phyloP scores from a whole-genome alignment of 92 coral and sea anemone genomes.

The Epizoanthus illoricatus region DNA sequence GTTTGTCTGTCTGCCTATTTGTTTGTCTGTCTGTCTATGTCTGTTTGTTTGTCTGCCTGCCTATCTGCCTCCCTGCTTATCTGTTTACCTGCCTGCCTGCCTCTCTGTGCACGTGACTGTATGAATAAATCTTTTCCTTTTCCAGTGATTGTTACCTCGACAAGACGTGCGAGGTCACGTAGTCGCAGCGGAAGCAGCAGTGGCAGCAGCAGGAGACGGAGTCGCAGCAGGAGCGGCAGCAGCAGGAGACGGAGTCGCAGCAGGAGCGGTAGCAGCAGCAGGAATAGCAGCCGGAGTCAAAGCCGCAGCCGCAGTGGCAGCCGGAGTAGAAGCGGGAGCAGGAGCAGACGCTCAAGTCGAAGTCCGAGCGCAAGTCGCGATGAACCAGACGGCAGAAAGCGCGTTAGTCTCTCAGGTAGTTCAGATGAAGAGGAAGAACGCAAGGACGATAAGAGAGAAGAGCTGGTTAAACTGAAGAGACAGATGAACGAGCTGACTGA shows the following conservation, averaged over 20 bases:
- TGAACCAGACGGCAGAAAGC: constrained; percentile 26
- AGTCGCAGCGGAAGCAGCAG: too few relatives aligned
- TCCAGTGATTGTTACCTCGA: constrained; percentile 19
- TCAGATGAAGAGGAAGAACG: constrained; percentile 15
- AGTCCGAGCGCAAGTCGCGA: constrained; percentile 18
- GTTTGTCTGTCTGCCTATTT: too few relatives aligned
- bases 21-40: too few relatives aligned
- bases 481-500: constrained; percentile 27
- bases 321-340: constrained; percentile 58
- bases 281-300: constrained; percentile 55
- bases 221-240: constrained; percentile 49
- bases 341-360: constrained; percentile 32
- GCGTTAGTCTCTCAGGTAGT: not conserved
- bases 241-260: constrained; percentile 67
- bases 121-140: not conserved
- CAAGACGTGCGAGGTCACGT: constrained; percentile 41
- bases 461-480: not conserved
- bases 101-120: not conserved
- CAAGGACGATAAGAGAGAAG: constrained; percentile 12
- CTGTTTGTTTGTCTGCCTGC: too few relatives aligned
- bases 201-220: too few relatives aligned
- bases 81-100: too few relatives aligned
- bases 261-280: constrained; percentile 60
- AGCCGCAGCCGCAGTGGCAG: constrained; percentile 75
- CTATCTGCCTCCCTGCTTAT: too few relatives aligned